A percentile compares a stretch with the other conserved stretches of the same genome.
Conservation (phyloP, 2,113 vertebrate genomes). For the Camelus dromedarius region DNA sequence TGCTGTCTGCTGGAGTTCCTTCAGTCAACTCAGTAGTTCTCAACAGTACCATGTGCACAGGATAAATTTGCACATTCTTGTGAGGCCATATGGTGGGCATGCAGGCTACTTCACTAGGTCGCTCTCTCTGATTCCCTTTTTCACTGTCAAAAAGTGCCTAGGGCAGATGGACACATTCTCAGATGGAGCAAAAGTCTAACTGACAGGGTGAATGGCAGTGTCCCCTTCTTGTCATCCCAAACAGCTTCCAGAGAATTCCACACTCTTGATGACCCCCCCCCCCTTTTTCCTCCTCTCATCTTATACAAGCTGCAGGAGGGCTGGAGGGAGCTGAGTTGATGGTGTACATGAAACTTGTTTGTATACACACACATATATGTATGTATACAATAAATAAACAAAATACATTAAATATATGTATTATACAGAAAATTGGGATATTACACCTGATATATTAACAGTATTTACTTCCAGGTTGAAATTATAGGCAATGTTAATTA, state of each 20-base stretch:
- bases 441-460: background rate
- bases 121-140: background rate
- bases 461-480: background rate
- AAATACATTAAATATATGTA: background rate
- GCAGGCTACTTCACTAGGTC: background rate
- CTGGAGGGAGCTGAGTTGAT: background rate
- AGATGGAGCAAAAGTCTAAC: background rate
- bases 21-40: background rate
- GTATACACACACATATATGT: background rate
- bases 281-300: background rate
- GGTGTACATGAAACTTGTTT: background rate
- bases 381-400: background rate
- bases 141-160: background rate
- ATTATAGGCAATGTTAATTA: background rate
- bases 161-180: background rate
- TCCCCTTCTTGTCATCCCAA: background rate
- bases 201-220: background rate
- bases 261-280: background rate
- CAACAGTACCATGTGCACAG: background rate
- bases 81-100: background rate
- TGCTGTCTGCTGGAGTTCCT: background rate
- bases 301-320: background rate
- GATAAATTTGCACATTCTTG: background rate
- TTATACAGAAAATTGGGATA: background rate
- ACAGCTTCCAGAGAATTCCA: background rate